phyloP scores from a whole-genome alignment of 2,888 invertebrate species.

The Sinopyrophorus schimmeli region DNA sequence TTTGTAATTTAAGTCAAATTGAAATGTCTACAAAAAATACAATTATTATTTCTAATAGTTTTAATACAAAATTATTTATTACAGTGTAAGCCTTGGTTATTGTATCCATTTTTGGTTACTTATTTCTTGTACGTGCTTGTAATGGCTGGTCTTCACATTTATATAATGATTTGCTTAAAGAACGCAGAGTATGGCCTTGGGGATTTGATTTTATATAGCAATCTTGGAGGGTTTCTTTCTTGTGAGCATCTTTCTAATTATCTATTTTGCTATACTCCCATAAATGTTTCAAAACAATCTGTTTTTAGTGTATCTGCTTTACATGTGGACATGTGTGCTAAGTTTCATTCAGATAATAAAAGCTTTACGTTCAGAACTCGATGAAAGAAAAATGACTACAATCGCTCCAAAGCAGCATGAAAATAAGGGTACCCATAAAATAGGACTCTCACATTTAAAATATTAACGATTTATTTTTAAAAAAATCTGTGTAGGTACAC shows the following conservation, averaged over 20 bases:
- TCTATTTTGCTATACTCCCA: neutral
- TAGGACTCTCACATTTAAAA: no score
- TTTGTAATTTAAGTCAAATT: no score
- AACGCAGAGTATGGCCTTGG: conserved; percentile 12
- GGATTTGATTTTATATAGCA: conserved; percentile 10
- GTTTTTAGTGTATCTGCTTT: conserved; percentile 6
- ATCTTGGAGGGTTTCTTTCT: conserved; percentile 9
- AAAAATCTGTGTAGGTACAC: no score
- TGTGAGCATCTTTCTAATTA: conserved; percentile 2
- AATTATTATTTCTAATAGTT: neutral
- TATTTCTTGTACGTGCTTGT: conserved; percentile 4
- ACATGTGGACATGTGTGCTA: conserved; percentile 3
- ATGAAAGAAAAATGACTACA: conserved; percentile 3
- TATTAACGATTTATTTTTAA: no score
- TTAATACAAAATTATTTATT: neutral
- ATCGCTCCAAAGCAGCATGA: no score
- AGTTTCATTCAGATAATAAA: conserved; percentile 6
- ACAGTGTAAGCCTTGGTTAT: conserved; percentile 3
- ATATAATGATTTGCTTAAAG: conserved; percentile 5
- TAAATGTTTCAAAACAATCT: neutral
- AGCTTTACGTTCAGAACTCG: conserved; percentile 4
- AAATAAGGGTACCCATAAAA: no score
- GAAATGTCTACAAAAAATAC: no score
- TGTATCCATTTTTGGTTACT: conserved; percentile 5
- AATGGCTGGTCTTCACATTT: neutral